A percentile compares a stretch with the other conserved stretches of the same genome.
These are phyloP conservation scores for Neria commutata DNA, from an alignment of 2,888 invertebrate genomes.

Conservation along the genomic window DNA sequence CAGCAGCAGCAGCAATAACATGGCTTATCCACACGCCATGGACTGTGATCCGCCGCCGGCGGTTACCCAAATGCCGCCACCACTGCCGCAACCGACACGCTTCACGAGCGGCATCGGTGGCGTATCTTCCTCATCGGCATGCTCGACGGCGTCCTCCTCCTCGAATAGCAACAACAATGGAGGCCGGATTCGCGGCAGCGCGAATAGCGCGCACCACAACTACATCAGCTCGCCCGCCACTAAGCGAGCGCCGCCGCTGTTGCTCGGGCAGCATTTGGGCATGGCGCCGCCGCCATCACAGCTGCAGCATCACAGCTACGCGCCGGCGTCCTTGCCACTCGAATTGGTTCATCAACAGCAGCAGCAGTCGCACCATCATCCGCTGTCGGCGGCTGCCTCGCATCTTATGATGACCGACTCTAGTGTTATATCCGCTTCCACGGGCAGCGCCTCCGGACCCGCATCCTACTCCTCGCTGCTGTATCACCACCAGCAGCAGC, in stretches of 20 bases:
- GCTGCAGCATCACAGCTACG: constrained; percentile 52
- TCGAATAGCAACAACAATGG: constrained; percentile 22
- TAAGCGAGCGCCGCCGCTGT: neutral
- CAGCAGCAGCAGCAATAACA: constrained; percentile 21
- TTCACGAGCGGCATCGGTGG: constrained; percentile 28
- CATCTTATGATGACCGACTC: constrained; percentile 60
- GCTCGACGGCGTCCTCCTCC: constrained; percentile 36
- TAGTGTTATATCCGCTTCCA: constrained; percentile 57
- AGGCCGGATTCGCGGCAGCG: constrained; percentile 19
- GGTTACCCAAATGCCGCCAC: constrained; percentile 43
- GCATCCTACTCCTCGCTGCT: constrained; percentile 43
- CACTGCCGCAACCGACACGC: constrained; percentile 37
- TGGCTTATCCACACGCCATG: constrained; percentile 68
- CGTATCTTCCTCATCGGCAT: constrained; percentile 27
- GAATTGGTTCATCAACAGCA: constrained; percentile 48
- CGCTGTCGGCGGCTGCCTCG: constrained; percentile 51
- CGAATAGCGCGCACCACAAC: constrained; percentile 7
- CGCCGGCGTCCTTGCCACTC: constrained; percentile 59
- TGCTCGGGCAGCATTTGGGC: constrained; percentile 24
- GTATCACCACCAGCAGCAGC: constrained; percentile 39
- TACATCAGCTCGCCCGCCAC: constrained; percentile 28
- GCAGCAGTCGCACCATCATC: constrained; percentile 39
- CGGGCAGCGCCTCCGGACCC: constrained; percentile 43
- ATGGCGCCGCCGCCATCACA: constrained; percentile 25
- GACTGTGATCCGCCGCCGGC: constrained; percentile 76